These are phyloP conservation scores for Shinisaurus crocodilurus DNA, from an alignment of 2,113 vertebrate species.

Conservation along the genomic window DNA sequence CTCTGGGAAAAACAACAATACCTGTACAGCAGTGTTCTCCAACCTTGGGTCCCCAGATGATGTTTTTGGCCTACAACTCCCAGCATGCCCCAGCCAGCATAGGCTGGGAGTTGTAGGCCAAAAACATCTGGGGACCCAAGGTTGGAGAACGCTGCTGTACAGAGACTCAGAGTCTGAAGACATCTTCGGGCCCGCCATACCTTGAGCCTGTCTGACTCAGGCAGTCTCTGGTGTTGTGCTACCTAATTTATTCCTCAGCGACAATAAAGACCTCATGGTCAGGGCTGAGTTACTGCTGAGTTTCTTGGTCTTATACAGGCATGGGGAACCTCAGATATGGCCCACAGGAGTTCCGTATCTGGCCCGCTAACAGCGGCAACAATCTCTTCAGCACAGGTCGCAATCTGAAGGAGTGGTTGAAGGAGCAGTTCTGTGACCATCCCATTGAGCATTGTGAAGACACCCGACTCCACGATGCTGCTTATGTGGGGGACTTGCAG, in stretches of 20 bases:
- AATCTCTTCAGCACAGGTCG: conserved; percentile 83
- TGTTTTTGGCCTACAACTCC: too few species aligned
- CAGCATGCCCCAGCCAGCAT: too few species aligned
- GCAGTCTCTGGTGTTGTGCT: neutral
- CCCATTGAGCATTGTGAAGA: conserved; percentile 89
- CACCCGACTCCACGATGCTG: conserved; percentile 90
- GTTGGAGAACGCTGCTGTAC: too few species aligned
- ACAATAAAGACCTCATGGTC: neutral
- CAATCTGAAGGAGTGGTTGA: conserved; percentile 93
- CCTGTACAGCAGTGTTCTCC: too few species aligned
- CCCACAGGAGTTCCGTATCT: too few species aligned
- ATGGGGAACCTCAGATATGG: too few species aligned
- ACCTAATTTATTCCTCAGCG: neutral
- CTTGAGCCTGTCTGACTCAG: neutral
- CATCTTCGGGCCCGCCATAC: neutral
- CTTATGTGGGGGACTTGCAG: conserved; percentile 90
- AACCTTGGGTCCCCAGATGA: too few species aligned
- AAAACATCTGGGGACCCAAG: too few species aligned
- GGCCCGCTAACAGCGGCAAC: conserved; percentile 16
- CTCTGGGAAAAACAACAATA: too few species aligned
- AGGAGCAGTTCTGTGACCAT: conserved; percentile 94
- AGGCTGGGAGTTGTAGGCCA: too few species aligned
- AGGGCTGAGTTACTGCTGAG: neutral
- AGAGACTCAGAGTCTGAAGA: neutral
- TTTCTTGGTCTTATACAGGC: too few species aligned